Evolutionary conservation across 2,888 invertebrate genomes (phyloP), one percentile per base, ranked within the genome.

Genomic region (Drosophila prolongata): DNA sequence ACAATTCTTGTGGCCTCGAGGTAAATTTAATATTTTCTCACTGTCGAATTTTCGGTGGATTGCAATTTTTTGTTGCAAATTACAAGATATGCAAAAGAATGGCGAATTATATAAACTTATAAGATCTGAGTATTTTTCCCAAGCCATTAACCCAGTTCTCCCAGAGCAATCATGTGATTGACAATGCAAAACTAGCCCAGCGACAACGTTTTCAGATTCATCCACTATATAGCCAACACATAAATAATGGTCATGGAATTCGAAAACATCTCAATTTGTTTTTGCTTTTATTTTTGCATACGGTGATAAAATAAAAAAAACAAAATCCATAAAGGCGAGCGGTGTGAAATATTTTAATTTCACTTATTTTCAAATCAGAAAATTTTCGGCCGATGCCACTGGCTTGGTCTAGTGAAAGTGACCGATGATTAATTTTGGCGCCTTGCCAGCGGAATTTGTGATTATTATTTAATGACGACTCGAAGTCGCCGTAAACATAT

Each of bases 361-460:
- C 50, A 47, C 47, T 46, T 66, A 68, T 78, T 86, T 86, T 80
- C 58, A 69, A 81, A 78, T 80, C 67, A 42, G 47, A 64, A 40
- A 68, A 19, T 43, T 57, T 65, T 37, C 54, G 14, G 56, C 40
- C 27, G 50, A 34, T 56, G 50, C 77, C 77, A 55, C 38, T 58
- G 71, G 68, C 50, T 77, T 77, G 87, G 85, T 89, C 89, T 89
- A 90, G 90, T 89, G 91, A 91, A 91, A 90, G 91, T 91, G 90
- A 77, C 71, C 88, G 91, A 87, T 90, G 90, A 90, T 80, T 90
- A 91, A 89, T 89, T 72, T 85, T 90, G 90, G 90, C 90, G 52
- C 35, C 8, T 24, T 77, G 90, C 90, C 90, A 91, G 79, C 68
- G 87, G 90, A 91, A 90, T 90, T 88, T 57, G 71, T 76, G 84